Percentiles rank a stretch among this genome's conserved stretches.
Evolutionary conservation across 2,888 invertebrate species (phyloP).

Genomic region (Cremastinae sp.): DNA sequence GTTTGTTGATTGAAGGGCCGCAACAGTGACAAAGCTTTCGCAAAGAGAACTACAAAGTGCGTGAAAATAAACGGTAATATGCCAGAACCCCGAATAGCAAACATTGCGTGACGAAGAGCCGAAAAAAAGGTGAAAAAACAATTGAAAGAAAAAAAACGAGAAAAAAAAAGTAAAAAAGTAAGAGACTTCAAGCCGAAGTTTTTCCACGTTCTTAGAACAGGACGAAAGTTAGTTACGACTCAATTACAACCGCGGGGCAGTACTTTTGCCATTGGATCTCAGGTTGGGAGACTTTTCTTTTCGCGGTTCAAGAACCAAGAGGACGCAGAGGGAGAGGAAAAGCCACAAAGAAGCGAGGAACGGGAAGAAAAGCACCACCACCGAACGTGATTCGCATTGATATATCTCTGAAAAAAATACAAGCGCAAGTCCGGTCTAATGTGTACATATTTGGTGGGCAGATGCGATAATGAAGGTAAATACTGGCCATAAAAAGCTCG

Average conservation of each 20-base stretch:
- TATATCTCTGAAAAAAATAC: slow-evolving; percentile 15
- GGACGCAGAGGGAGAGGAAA: slow-evolving; percentile 3
- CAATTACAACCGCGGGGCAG: slow-evolving; percentile 48
- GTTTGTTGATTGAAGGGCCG: slow-evolving; percentile 41
- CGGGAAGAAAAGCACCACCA: slow-evolving; percentile 1
- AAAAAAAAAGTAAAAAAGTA: no score
- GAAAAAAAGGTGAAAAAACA: not conserved
- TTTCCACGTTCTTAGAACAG: slow-evolving; percentile 48
- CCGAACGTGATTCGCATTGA: slow-evolving; percentile 48
- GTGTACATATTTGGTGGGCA: not conserved
- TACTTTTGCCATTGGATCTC: slow-evolving; percentile 12
- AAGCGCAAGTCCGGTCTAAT: not conserved
- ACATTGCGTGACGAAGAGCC: slow-evolving; percentile 51
- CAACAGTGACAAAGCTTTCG: slow-evolving; percentile 48
- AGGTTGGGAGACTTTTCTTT: not conserved
- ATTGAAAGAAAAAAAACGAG: not conserved
- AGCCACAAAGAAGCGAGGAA: slow-evolving; percentile 5
- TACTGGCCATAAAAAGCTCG: slow-evolving; percentile 5
- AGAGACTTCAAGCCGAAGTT: slow-evolving; percentile 49
- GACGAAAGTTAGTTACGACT: slow-evolving; percentile 58
- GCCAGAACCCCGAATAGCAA: slow-evolving; percentile 23
- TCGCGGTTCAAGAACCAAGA: slow-evolving; percentile 5
- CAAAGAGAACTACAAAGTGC: slow-evolving; percentile 18
- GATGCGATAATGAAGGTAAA: slow-evolving; percentile 12
- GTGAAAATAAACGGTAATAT: slow-evolving; percentile 6